Base-by-base conservation (phyloP, 2,113 vertebrate genomes). In the Centropus unirufus region DNA sequence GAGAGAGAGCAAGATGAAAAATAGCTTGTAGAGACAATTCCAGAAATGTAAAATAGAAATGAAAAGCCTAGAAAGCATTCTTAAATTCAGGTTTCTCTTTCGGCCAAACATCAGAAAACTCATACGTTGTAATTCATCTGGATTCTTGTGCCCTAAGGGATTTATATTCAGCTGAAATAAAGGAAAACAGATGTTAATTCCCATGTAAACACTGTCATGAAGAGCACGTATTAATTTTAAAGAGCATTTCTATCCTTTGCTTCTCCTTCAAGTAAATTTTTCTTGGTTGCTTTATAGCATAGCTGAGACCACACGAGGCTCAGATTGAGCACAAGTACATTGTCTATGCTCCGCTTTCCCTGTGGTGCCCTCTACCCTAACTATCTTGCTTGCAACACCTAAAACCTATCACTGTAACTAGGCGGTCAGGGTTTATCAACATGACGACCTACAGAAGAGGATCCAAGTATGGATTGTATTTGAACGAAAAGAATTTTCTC, bases 111-210 rank as follows among this genome's bases (percentile, higher is more conserved):
- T 46, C 32, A 77, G 63, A 77, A 21, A 55, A 70, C 6, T 86
- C 17, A 14, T 46, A 29, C 12, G 73, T 86, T 27, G 26, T 62
- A 62, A 89, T 67, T 78, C 27, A 59, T 46, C 17, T 81, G 47
- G 17, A 63, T 80, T 27, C 9, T 89, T 11, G 24, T 36, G 63
- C 19, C 42, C 8, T 32, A 39, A 80, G 10, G n/a, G 26, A 44
- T 58, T 47, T 69, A 12, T 14, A 20, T 88, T 86, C 58, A 92
- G 10, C 20, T 73, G 67, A 92, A 69, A 83, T 68, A 90, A 79
- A 68, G 40, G 32, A 75, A 93, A 92, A 26, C 36, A 77, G 40
- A 73, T 57, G n/a, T 24, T 89, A 87, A 77, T 14, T 62, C 29
- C 67, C 59, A 42, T 11, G n/a, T 29, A 70, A 81, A 55, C 20